Evolutionary conservation across 2,888 invertebrate species (phyloP), one percentile per base, ranked within the genome.

Genomic region (Drosophila flavopinicola): DNA sequence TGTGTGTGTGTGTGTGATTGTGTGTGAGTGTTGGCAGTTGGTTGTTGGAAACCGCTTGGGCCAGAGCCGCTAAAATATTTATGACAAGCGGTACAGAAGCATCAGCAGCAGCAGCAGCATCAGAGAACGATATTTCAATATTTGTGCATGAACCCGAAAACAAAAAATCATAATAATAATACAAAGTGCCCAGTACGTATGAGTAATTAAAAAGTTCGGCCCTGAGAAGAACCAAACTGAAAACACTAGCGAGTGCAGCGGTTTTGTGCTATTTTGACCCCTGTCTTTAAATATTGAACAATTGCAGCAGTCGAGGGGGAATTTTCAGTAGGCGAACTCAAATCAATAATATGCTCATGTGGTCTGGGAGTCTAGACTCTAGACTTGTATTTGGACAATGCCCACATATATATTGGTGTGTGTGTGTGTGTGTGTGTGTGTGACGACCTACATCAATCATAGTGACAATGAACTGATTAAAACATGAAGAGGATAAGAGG

Each of bases 151-250:
- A 25, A 23, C 41, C n/a, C 49, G 39, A 60, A 64, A 61, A 41
- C 33, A 63, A 45, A 49, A 38, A 39, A 45, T 23, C 38, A 58
- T 41, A 66, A 66, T 45, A 52, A 41, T 33, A 64, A 45, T 30
- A 59, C 58, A 17, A 27, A 37, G 38, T 51, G 52, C 44, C 44
- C 44, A 82, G 63, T 64, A 63, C 49, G 60, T 48, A 49, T 41
- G 61, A 65, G 75, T 75, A 74, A 75, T 75, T 75, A 78, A 74
- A 78, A 84, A 86, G 74, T 80, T 77, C 74, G 56, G n/a, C n/a
- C 35, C 30, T 10, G 25, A 38, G 44, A 48, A 37, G n/a, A n/a
- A n/a, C n/a, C 7, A 38, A 33, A 72, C 49, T 48, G 47, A 27
- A 52, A 24, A 33, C 54, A 68, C 54, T 73, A 42, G 13, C 41